These are phyloP conservation scores for Drosophila kikkawai DNA, from an alignment of 1,140 invertebrate species.

Conservation along the genomic window DNA sequence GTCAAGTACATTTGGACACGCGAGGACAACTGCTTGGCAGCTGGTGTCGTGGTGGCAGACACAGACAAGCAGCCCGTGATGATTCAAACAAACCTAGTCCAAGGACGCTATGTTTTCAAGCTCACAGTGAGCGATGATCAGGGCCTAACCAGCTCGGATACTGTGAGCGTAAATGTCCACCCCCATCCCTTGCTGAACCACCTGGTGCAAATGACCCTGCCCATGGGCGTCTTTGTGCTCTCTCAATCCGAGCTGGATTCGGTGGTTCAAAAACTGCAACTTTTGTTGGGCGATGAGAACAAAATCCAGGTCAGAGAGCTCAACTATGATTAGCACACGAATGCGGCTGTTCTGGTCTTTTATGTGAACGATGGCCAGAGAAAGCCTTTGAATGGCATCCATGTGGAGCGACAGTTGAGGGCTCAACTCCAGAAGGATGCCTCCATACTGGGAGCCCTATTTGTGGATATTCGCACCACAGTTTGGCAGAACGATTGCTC, in stretches of 20 bases:
- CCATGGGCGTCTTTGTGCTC: slow-evolving; percentile 88
- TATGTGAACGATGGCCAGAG: slow-evolving; percentile 86
- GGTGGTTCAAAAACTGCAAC: slow-evolving; percentile 84
- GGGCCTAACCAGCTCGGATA: slow-evolving; percentile 92
- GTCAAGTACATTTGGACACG: slow-evolving; percentile 94
- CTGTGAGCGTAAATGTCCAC: slow-evolving; percentile 94
- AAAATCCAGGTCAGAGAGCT: slow-evolving; percentile 88
- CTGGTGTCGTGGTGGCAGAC: slow-evolving; percentile 91
- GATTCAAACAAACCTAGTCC: slow-evolving; percentile 93
- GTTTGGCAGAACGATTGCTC: slow-evolving; percentile 97
- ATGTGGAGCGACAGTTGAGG: slow-evolving; percentile 88
- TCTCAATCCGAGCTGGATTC: slow-evolving; percentile 85
- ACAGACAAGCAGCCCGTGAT: slow-evolving; percentile 91
- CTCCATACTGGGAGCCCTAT: slow-evolving; percentile 90
- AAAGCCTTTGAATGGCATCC: slow-evolving; percentile 86
- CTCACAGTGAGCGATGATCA: slow-evolving; percentile 96
- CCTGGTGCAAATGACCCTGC: slow-evolving; percentile 92
- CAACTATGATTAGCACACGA: slow-evolving; percentile 87
- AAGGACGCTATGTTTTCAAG: slow-evolving; percentile 95
- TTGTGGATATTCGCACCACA: slow-evolving; percentile 91
- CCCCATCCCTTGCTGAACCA: slow-evolving; percentile 91
- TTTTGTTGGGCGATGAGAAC: slow-evolving; percentile 91
- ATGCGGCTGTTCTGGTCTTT: slow-evolving; percentile 87
- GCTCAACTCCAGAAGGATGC: slow-evolving; percentile 90
- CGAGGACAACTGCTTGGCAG: slow-evolving; percentile 92